phyloP scores from a whole-genome alignment of 2,113 vertebrate genomes.

The Ascaphus truei region DNA sequence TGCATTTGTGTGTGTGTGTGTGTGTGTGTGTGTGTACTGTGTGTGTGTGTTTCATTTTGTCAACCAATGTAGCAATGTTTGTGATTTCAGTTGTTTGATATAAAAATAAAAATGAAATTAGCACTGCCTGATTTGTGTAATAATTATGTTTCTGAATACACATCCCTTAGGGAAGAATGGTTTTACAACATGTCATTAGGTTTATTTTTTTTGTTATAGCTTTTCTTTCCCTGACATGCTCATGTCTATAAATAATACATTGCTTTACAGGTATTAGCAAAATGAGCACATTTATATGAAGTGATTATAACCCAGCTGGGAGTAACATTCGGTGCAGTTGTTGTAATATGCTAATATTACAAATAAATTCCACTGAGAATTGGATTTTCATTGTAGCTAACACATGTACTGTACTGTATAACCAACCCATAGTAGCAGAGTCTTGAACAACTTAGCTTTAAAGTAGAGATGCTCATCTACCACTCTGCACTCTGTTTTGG shows the following conservation, averaged over 20 bases:
- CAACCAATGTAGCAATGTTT: constrained; percentile 40
- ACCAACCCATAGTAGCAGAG: too few species aligned
- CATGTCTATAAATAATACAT: constrained; percentile 18
- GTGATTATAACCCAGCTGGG: constrained; percentile 23
- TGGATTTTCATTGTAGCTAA: too few species aligned
- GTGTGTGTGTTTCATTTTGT: constrained; percentile 26
- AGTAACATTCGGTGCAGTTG: constrained; percentile 27
- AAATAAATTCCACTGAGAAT: too few species aligned
- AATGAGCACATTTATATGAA: constrained; percentile 25
- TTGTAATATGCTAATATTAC: constrained; percentile 27
- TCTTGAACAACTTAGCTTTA: too few species aligned
- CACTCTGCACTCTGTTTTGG: too few species aligned
- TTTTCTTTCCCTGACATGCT: constrained; percentile 16
- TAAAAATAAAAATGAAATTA: constrained; percentile 42
- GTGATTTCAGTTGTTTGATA: constrained; percentile 41
- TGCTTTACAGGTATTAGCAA: constrained; percentile 17
- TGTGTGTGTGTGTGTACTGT: too few species aligned
- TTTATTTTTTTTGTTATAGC: not conserved
- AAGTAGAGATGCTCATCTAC: too few species aligned
- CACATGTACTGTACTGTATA: too few species aligned
- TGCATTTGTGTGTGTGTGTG: too few species aligned
- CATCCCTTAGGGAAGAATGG: not conserved
- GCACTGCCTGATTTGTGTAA: constrained; percentile 26
- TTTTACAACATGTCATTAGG: not conserved
- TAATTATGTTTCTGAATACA: constrained; percentile 17